A percentile compares a stretch with the other conserved stretches of the same genome.
phyloP scores from a whole-genome alignment of 2,113 vertebrate species.

The Dasyornis broadbenti region DNA sequence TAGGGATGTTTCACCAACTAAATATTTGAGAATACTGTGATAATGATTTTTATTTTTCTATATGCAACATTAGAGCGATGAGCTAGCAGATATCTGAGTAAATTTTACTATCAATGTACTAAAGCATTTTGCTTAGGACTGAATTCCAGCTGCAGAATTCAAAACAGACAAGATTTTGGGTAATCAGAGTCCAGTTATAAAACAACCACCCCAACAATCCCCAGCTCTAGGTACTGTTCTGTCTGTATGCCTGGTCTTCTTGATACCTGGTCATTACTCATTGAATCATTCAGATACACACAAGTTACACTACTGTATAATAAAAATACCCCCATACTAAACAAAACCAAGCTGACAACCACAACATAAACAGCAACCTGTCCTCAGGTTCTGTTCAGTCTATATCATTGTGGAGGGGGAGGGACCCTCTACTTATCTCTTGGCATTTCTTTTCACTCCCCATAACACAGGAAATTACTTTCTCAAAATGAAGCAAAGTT shows the following conservation, averaged over 20 bases:
- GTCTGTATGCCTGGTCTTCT: neutral
- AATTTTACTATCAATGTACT: neutral
- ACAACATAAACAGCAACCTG: neutral
- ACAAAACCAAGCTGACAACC: neutral
- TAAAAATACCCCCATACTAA: neutral
- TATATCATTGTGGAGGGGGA: fast-evolving
- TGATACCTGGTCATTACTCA: neutral
- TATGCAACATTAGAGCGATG: neutral
- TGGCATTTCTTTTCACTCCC: neutral
- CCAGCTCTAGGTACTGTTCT: fast-evolving
- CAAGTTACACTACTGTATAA: fast-evolving
- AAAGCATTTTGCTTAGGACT: neutral
- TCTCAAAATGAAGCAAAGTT: neutral
- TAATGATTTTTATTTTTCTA: neutral
- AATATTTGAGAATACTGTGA: neutral
- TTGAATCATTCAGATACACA: neutral
- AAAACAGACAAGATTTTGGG: neutral
- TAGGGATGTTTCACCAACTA: fast-evolving
- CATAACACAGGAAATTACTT: neutral
- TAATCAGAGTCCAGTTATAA: neutral
- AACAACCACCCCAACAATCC: neutral
- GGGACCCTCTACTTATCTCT: fast-evolving
- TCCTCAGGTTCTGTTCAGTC: neutral
- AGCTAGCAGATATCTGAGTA: neutral
- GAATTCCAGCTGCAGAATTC: neutral